These are phyloP conservation scores for Pygocentrus nattereri DNA, from an alignment of 2,797 vertebrate species.

Conservation along the genomic window DNA sequence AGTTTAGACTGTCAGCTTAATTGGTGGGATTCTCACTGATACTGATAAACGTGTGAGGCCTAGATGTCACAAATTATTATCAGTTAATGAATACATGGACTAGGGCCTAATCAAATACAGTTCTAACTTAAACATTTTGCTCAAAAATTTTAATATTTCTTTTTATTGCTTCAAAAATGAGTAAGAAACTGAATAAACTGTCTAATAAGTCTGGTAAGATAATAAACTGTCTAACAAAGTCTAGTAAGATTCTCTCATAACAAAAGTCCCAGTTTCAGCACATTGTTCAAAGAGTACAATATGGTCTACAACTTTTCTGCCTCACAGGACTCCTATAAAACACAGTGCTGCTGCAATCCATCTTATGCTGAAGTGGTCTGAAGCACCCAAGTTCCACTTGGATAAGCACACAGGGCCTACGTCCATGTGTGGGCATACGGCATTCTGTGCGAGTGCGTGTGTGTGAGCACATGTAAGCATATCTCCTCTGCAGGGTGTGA, in stretches of 20 bases:
- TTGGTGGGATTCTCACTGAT: too few species aligned
- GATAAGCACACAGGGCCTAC: slow-evolving; percentile 56
- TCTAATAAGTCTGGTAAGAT: too few species aligned
- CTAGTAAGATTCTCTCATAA: neutral
- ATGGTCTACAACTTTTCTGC: slow-evolving; percentile 7
- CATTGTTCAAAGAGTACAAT: slow-evolving; percentile 15
- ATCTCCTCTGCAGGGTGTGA: slow-evolving; percentile 61
- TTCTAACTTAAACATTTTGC: too few species aligned
- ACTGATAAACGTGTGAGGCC: too few species aligned
- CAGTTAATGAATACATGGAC: too few species aligned
- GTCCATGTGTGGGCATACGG: slow-evolving; percentile 66
- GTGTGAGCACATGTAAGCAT: slow-evolving; percentile 55
- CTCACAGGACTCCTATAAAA: slow-evolving; percentile 33
- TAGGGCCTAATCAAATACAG: too few species aligned
- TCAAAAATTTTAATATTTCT: neutral
- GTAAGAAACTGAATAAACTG: neutral
- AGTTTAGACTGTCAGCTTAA: too few species aligned
- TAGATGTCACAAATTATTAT: too few species aligned
- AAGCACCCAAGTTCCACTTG: slow-evolving; percentile 53
- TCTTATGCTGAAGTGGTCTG: slow-evolving; percentile 52
- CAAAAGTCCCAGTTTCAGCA: neutral
- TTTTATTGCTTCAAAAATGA: neutral
- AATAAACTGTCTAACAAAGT: too few species aligned
- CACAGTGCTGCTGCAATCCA: slow-evolving; percentile 24
- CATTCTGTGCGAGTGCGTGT: slow-evolving; percentile 43